Evolutionary conservation across 2,113 vertebrate genomes (phyloP).

Genomic region (Montifringilla adamsi): DNA sequence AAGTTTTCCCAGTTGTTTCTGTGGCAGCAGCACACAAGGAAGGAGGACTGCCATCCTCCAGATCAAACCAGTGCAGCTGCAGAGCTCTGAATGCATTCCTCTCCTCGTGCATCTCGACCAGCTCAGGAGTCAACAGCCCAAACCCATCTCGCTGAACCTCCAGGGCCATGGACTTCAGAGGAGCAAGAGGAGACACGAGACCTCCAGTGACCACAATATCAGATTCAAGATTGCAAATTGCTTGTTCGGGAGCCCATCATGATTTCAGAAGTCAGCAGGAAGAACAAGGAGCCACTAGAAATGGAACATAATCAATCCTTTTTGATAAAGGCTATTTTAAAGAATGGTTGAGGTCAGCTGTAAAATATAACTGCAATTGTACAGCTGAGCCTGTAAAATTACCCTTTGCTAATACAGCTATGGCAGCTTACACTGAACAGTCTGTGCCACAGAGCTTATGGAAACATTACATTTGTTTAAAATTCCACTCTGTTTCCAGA

Average conservation of each 20-base stretch:
- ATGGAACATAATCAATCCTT: neutral
- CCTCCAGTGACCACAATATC: neutral
- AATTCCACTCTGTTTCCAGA: neutral
- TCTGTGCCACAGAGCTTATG: neutral
- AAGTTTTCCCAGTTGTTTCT: neutral
- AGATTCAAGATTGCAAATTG: neutral
- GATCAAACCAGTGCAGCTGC: neutral
- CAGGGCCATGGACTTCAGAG: neutral
- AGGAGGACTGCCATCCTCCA: neutral
- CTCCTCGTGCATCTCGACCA: fast-evolving
- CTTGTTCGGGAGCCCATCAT: neutral
- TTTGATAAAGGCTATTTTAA: slow-evolving; percentile 23
- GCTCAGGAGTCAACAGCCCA: neutral
- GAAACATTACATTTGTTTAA: slow-evolving; percentile 16
- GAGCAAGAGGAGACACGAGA: neutral
- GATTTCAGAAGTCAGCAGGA: neutral
- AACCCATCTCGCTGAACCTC: neutral
- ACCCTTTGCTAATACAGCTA: neutral
- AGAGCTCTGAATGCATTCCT: neutral
- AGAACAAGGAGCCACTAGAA: neutral
- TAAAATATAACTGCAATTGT: neutral
- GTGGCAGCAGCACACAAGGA: neutral
- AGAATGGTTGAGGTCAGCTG: neutral
- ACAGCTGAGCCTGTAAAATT: slow-evolving; percentile 1
- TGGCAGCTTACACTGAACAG: neutral